Percentiles rank a stretch among this genome's conserved stretches.
phyloP scores from a whole-genome alignment of 2,113 vertebrate species.

The Mola mola region DNA sequence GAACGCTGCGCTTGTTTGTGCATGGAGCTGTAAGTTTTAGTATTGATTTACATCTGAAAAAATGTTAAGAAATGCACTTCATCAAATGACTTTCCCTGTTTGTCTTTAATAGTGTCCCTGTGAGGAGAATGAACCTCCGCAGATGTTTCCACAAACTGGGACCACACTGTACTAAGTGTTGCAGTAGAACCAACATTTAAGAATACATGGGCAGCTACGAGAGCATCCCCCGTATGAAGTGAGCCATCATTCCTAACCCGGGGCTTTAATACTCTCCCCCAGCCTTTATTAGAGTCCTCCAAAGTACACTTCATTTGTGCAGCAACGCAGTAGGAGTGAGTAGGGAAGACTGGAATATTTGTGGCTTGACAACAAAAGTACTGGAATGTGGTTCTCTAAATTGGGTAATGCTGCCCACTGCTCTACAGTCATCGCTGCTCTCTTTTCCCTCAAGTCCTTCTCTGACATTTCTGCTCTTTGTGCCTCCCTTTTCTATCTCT shows the following conservation, averaged over 20 bases:
- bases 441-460: constrained; percentile 1
- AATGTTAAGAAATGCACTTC: not conserved
- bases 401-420: constrained; percentile 47
- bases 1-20: not conserved
- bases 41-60: not conserved
- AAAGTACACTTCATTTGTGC: constrained; percentile 52
- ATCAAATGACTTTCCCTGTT: not conserved
- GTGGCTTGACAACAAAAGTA: constrained; percentile 60
- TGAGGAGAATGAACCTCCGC: not conserved
- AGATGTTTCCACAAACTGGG: constrained; percentile 35
- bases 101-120: constrained; percentile 4
- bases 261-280: constrained; percentile 26
- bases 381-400: constrained; percentile 56
- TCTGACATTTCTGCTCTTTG: not conserved
- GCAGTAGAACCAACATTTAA: not conserved
- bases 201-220: not conserved
- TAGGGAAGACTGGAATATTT: constrained; percentile 59
- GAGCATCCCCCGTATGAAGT: constrained; percentile 3
- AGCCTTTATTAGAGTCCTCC: constrained; percentile 40
- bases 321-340: constrained; percentile 37
- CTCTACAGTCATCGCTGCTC: constrained; percentile 11
- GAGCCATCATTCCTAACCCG: constrained; percentile 8
- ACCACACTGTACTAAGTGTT: constrained; percentile 16
- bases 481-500: not conserved
- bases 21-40: not conserved